Evolutionary conservation across 1,140 invertebrate genomes (phyloP).

Genomic region (Heliconius congener): DNA sequence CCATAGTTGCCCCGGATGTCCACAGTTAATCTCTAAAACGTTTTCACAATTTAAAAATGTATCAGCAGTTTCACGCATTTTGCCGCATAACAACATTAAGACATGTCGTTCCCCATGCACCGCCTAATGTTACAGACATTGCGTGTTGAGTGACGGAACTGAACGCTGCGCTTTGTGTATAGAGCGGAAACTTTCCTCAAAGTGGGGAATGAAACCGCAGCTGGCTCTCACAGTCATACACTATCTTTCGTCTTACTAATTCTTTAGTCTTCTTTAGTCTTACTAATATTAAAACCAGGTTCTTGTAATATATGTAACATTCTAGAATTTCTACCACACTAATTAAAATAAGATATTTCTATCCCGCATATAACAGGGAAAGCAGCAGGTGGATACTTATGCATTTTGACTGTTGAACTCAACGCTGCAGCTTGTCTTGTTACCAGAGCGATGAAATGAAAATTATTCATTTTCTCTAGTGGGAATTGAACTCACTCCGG

Average conservation of each 20-base stretch:
- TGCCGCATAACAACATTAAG: not conserved
- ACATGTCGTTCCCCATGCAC: too few relatives aligned
- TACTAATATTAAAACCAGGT: too few relatives aligned
- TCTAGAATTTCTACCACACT: not conserved
- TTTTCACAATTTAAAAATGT: not conserved
- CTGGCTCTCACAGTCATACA: too few relatives aligned
- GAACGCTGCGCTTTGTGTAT: too few relatives aligned
- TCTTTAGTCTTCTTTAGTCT: too few relatives aligned
- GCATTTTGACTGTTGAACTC: not conserved
- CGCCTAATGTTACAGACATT: too few relatives aligned
- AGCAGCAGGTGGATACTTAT: not conserved
- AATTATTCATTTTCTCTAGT: not conserved
- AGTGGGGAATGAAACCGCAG: too few relatives aligned
- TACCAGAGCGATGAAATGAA: not conserved
- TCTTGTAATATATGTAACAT: not conserved
- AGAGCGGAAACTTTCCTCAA: too few relatives aligned
- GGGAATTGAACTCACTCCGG: not conserved
- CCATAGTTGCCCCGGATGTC: slow-evolving; percentile 92
- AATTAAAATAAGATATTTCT: too few relatives aligned
- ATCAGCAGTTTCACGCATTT: not conserved
- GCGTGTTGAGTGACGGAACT: too few relatives aligned
- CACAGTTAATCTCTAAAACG: slow-evolving; percentile 94
- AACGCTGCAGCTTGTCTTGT: not conserved
- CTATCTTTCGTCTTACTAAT: too few relatives aligned
- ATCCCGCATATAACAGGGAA: not conserved